A percentile compares a stretch with the other conserved stretches of the same genome.
These are phyloP conservation scores for Onychomys arenicola DNA, from an alignment of 2,797 vertebrate species.

Conservation along the genomic window DNA sequence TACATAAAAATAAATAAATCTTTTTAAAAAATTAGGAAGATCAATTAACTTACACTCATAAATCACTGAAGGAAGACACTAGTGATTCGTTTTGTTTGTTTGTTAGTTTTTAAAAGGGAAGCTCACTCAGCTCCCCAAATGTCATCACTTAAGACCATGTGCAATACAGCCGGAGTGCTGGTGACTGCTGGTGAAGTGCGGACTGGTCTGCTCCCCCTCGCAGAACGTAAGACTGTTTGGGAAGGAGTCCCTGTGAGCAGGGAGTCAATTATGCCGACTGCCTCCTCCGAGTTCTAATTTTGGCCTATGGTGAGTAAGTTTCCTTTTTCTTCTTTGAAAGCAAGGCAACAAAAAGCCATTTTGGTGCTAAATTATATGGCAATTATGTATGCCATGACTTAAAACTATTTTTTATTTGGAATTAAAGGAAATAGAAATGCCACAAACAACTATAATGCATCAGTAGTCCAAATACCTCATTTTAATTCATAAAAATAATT, in stretches of 20 bases:
- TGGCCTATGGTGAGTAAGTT: constrained; percentile 44
- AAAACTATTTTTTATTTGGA: constrained; percentile 48
- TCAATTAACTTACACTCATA: constrained; percentile 37
- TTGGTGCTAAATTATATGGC: constrained; percentile 42
- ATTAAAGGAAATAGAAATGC: constrained; percentile 28
- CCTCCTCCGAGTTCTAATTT: constrained; percentile 28
- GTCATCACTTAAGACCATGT: constrained; percentile 1
- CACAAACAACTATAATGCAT: neutral
- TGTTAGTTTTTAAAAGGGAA: neutral
- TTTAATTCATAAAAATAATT: constrained; percentile 58
- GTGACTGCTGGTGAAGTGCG: neutral
- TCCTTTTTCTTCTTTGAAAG: constrained; percentile 71
- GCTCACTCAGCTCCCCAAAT: neutral
- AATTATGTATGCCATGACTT: neutral
- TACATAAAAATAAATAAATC: no score
- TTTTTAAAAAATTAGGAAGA: neutral
- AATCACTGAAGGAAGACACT: constrained; percentile 32
- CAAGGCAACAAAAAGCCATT: constrained; percentile 53
- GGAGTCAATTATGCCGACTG: neutral
- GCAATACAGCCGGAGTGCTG: neutral
- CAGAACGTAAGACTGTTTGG: neutral
- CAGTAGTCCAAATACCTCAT: constrained; percentile 2
- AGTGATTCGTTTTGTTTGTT: neutral
- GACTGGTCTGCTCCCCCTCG: neutral
- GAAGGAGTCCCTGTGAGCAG: neutral